Base-by-base conservation (phyloP, 23 tunicate species). In the Phallusia fumigata region DNA sequence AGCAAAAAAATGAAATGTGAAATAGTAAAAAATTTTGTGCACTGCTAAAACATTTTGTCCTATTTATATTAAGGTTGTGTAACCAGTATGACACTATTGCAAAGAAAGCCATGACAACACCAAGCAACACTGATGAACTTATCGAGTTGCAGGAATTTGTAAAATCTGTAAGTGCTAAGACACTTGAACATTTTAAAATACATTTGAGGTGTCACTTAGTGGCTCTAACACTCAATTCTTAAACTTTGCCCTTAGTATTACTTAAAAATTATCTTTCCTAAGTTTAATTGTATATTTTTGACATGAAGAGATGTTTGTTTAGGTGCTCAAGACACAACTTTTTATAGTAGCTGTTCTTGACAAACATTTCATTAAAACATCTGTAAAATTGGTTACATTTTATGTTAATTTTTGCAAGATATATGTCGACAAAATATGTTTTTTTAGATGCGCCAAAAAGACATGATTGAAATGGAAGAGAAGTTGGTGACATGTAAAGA, bases 81-180 rank as follows among this genome's bases (percentile, higher is more conserved):
- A 33, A 91, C 26, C 87, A 87, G 65, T 96, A 69, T 82, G 96
- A 96, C 18, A 87, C 32, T 0, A 91, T 96, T 32, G 96, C 99
- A 0, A 64, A 80, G 53, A 90, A 91, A 74, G 99, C 99, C 16
- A 22, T 91, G 30, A 90, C 91, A 16, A 96, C 99, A 0, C 99
- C 99, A 47, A 77, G 88, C 40, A 91, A 91, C 77, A 96, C 99
- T 31, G 99, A 84, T 30, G 99, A 96, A 51, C 88, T 96, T 16
- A 85, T 90, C 34, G 93, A 90, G 58, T 81, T 96, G 24, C 85
- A 88, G 40, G 88, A 78, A 73, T 87, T 91, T 82, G 92, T 96
- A 33, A 87, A 87, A 81, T 35, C 79, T 28, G 95, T 96, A 74
- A 77, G 92, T 53, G 10, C 5, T 8, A 36, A 36, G 21, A 49